Evolutionary conservation across 2,797 vertebrate species (phyloP).

Genomic region (Cossypha dichroa): DNA sequence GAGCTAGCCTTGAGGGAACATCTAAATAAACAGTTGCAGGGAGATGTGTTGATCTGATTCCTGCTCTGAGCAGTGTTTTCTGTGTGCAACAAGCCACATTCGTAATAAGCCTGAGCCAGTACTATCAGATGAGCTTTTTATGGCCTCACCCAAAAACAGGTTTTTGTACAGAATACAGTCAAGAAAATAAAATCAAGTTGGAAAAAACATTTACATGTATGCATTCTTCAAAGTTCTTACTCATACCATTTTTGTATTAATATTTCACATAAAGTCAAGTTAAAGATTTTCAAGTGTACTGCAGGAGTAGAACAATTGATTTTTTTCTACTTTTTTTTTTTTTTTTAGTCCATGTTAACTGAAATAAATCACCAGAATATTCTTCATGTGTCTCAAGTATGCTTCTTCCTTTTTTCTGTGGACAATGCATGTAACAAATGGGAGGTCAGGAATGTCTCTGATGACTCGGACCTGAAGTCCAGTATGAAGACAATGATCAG

Average conservation of each 20-base stretch:
- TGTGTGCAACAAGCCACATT: not conserved
- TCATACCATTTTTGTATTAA: not conserved
- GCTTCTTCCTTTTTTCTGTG: not conserved
- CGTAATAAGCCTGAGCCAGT: not conserved
- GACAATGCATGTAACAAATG: not conserved
- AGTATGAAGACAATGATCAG: not conserved
- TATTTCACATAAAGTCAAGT: not conserved
- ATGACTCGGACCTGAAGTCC: not conserved
- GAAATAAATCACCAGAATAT: not conserved
- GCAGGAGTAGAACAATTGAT: not conserved
- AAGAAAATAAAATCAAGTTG: not conserved
- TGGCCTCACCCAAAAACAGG: rapidly evolving
- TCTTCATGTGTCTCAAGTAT: not conserved
- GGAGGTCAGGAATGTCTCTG: not conserved
- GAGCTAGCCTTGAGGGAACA: not conserved
- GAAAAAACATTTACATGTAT: not conserved
- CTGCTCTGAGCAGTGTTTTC: not conserved
- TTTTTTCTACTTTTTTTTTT: not conserved
- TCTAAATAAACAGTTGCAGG: not conserved
- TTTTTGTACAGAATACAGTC: not conserved
- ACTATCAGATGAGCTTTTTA: not conserved
- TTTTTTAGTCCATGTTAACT: not conserved
- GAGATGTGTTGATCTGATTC: not conserved
- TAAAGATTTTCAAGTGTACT: not conserved
- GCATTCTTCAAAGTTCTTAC: not conserved